Evolutionary conservation across 2,888 invertebrate genomes (phyloP), one percentile per base, ranked within the genome.

Genomic region (Polietes domitor): DNA sequence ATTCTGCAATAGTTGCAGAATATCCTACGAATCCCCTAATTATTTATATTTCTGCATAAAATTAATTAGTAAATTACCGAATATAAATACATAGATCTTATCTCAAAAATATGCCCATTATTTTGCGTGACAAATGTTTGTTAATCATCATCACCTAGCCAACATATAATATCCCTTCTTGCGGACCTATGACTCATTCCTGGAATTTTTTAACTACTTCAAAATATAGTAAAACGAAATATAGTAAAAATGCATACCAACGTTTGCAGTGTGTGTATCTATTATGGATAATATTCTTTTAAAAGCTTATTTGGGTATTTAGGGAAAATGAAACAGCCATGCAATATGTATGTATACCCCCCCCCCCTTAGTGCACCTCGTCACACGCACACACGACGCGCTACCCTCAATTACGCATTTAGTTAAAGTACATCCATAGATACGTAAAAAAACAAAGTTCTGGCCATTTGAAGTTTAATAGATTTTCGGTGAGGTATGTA

Each of bases 201-300:
- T 41, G 2, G 4, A 12, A 7, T 41, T 41, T 12, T 55, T 70
- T 17, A 53, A 55, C 37, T 37, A 50, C 47, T 53, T 68, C 24
- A 86, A 85, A 84, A 86, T 85, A 86, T 86, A 86, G 85, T 80
- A 80, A 79, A 70, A 75, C 77, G 53, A 63, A 72, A 65, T 82
- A 76, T 71, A 82, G 63, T 21, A 58, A 21, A 74, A 43, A 76
- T 37, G 37, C 21, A 74, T 28, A 65, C 47, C 55, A 61, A 47
- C 72, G 37, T 68, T 32, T 41, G 24, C 74, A 61, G 37, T 68
- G 61, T 72, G 19, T 68, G 47, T 32, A 71, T 79, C 53, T 86
- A 63, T 85, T 70, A 2, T 74, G 77, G 6, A 9, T 10, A 37
- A 9, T 7, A 37, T 2, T 37, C 12, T 37, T 37, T 37, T 37